Base-by-base conservation (phyloP, 35 echinoderm and acorn worm species). In the Chiridota heheva region DNA sequence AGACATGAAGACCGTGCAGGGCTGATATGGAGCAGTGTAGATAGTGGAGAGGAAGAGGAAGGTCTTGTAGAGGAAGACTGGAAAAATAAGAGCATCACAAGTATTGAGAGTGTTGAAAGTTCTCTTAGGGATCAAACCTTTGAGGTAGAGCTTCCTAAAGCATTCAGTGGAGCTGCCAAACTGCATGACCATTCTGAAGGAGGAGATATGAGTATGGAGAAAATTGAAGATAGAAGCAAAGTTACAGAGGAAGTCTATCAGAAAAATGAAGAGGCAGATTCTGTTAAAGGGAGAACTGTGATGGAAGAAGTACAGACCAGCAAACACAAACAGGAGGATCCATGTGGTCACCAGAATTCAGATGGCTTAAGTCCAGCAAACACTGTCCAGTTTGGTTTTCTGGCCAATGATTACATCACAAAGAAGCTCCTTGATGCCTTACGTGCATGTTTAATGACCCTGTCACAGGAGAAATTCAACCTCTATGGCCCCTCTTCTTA, bases 11-110 rank as follows among this genome's bases (percentile, higher is more conserved):
- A 98, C 40, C 39, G 81, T 25, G 32, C n/a, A 15, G 70, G 35
- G 4, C 71, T 25, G 3, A 15, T 17, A 48, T 47, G 51, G 7
- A 33, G 70, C 26, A 73, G 60, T 27, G 63, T 20, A 57, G 92
- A 96, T 42, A 96, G 87, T 80, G 92, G 68, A 33, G 81, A 84
- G 17, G 76, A 75, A 33, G 91, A 89, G 44, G 87, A 90, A 60
- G 92, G 87, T 4, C 69, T 75, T 4, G 67, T 86, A 10, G 92
- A 96, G 30, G 92, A 90, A 41, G 87, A 96, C 10, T 77, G 69
- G 39, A 61, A 70, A 43, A 89, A 95, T 25, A 70, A 26, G 29
- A 90, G 92, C 33, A 64, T 86, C 58, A 90, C 76, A 25, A 96
- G 92, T 46, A 20, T 96, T 17, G 82, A 90, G 44, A 86, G 82